These are phyloP conservation scores for Aphrophora alni DNA, from an alignment of 2,888 invertebrate genomes.

Conservation along the genomic window DNA sequence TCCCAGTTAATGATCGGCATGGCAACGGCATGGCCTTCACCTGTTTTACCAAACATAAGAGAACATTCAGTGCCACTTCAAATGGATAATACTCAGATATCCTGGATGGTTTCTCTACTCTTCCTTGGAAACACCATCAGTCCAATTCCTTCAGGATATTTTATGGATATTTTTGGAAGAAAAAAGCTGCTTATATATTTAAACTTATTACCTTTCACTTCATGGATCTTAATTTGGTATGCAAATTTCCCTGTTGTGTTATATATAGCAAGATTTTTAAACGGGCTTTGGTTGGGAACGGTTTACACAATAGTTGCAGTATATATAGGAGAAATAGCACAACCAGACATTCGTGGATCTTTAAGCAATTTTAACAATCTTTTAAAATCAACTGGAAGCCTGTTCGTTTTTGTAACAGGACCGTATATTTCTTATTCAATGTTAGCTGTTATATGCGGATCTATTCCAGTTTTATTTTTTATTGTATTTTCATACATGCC, in stretches of 20 bases:
- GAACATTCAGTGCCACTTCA: conserved; percentile 38
- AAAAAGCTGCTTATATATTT: conserved; percentile 45
- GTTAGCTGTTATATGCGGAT: conserved; percentile 58
- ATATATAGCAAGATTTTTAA: conserved; percentile 48
- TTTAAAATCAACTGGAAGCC: conserved; percentile 48
- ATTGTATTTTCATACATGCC: conserved; percentile 64
- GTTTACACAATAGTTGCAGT: conserved; percentile 50
- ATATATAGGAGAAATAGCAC: conserved; percentile 51
- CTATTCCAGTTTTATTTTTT: conserved; percentile 61
- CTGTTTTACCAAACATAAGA: conserved; percentile 42
- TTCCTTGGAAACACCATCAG: conserved; percentile 48
- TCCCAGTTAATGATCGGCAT: conserved; percentile 46
- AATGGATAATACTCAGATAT: conserved; percentile 45
- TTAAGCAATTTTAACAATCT: conserved; percentile 50
- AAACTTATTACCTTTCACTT: conserved; percentile 43
- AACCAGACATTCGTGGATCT: conserved; percentile 49
- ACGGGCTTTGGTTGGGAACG: conserved; percentile 48
- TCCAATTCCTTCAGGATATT: conserved; percentile 47
- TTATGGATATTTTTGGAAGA: conserved; percentile 48
- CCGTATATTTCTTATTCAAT: conserved; percentile 55
- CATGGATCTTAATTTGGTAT: conserved; percentile 47
- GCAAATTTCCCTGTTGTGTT: conserved; percentile 41
- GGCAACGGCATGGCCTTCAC: conserved; percentile 47
- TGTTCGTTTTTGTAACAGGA: conserved; percentile 48
- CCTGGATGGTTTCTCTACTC: conserved; percentile 49